Conservation (phyloP, 1,140 invertebrate species). For the Pararge aegeria region DNA sequence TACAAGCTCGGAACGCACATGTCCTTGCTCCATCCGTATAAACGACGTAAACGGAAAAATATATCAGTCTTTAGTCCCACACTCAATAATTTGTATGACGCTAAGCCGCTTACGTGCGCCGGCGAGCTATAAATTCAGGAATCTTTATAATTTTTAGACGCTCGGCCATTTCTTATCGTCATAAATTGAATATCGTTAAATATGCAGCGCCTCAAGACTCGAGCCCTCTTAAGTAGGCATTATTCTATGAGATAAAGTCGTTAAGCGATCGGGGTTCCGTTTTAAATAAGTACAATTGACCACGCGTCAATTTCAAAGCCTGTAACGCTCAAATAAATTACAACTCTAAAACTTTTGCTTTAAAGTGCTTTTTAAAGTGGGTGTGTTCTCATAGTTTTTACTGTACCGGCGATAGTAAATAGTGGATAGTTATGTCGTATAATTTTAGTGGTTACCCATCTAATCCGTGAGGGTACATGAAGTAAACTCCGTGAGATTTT, state of each 20-base stretch:
- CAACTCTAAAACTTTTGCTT: not conserved
- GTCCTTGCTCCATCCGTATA: conserved; percentile 36
- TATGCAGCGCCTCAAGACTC: conserved; percentile 49
- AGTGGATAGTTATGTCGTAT: conserved; percentile 57
- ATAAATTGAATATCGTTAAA: conserved; percentile 79
- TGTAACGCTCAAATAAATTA: not conserved
- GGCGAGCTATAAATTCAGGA: conserved; percentile 69
- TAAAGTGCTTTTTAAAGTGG: conserved; percentile 12
- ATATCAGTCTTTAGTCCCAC: conserved; percentile 76
- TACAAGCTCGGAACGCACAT: conserved; percentile 16
- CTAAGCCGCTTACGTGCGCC: conserved; percentile 60
- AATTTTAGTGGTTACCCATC: conserved; percentile 53
- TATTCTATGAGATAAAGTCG: conserved; percentile 70
- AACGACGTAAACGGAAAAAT: conserved; percentile 62
- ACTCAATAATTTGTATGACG: conserved; percentile 72
- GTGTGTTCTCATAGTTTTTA: conserved; percentile 10
- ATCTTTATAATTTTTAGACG: conserved; percentile 76
- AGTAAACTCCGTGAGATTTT: conserved; percentile 41
- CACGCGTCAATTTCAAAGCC: conserved; percentile 4
- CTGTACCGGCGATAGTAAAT: conserved; percentile 26
- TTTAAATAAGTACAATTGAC: conserved; percentile 33
- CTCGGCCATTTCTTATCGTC: conserved; percentile 60
- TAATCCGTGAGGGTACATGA: conserved; percentile 48
- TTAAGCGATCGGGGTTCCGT: conserved; percentile 44
- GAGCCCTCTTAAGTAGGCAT: conserved; percentile 63